A percentile compares a stretch with the other conserved stretches of the same genome.
These are phyloP conservation scores for Caenorhabditis sp. DNA, from an alignment of 2,888 invertebrate species.

Conservation along the genomic window DNA sequence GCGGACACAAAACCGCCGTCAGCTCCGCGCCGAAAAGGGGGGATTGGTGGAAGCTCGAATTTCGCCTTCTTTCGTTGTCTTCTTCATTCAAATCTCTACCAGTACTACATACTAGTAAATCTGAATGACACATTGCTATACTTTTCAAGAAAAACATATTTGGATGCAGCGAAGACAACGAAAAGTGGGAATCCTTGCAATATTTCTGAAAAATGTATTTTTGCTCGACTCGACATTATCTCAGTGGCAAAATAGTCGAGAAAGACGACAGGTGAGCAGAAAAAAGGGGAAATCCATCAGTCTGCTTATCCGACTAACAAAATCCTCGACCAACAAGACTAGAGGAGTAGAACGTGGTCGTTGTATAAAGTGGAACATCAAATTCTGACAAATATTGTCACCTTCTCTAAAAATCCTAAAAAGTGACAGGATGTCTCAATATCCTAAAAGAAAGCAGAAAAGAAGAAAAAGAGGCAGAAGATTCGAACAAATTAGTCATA, in stretches of 20 bases:
- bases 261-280: conserved; percentile 12
- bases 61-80: conserved; percentile 17
- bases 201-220: conserved; percentile 3
- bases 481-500: conserved; percentile 1
- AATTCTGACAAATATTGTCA: no score
- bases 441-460: no score
- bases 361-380: no score
- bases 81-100: conserved; percentile 37
- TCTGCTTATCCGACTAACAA: conserved; percentile 35
- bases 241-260: background rate
- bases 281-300: conserved; percentile 19
- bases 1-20: conserved; percentile 38
- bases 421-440: no score
- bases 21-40: conserved; percentile 2
- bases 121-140: no score
- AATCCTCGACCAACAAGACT: background rate
- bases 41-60: conserved; percentile 42
- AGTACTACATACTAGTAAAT: no score
- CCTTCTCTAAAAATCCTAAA: no score
- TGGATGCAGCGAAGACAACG: no score
- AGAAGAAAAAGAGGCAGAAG: background rate
- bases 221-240: conserved; percentile 36
- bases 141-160: no score
- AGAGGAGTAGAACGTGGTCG: background rate
- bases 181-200: conserved; percentile 37